Evolutionary conservation across 1,140 invertebrate genomes (phyloP).

Genomic region (Asobara japonica): DNA sequence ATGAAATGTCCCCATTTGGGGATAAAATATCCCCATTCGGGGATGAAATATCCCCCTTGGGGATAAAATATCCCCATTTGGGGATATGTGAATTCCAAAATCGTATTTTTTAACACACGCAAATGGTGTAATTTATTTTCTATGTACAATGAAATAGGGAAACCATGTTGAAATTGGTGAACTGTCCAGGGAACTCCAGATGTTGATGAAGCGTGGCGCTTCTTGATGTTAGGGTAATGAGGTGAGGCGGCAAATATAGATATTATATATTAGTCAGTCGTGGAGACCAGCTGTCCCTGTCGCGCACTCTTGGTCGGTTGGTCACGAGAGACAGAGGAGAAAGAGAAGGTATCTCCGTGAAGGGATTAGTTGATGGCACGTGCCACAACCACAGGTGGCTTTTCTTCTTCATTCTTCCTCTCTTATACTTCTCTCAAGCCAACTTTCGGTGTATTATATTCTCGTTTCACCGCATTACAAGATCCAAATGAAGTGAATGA

Average conservation of each 20-base stretch:
- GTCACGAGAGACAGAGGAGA: conserved; percentile 14
- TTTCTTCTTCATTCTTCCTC: conserved; percentile 40
- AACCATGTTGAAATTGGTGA: conserved; percentile 11
- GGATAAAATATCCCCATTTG: too few species aligned
- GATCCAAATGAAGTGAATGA: too few species aligned
- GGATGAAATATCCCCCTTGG: too few species aligned
- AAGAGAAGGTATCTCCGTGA: conserved; percentile 13
- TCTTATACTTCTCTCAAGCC: not conserved
- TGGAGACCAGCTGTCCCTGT: conserved; percentile 4
- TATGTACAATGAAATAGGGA: conserved; percentile 1
- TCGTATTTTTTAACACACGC: too few species aligned
- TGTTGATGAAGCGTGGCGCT: conserved; percentile 24
- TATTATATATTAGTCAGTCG: not conserved
- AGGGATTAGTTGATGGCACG: conserved; percentile 51
- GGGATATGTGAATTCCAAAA: too few species aligned
- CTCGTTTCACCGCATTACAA: not conserved
- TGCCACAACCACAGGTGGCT: conserved; percentile 55
- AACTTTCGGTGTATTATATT: not conserved
- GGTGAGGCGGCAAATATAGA: conserved; percentile 21
- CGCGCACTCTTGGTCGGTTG: conserved; percentile 19
- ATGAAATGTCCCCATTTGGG: too few species aligned
- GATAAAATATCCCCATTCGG: too few species aligned
- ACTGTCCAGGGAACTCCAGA: conserved; percentile 8
- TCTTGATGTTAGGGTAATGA: conserved; percentile 2
- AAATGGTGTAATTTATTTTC: too few species aligned